These are phyloP conservation scores for Steatocranus sp. DNA, from an alignment of 2,797 vertebrate genomes.

Conservation along the genomic window DNA sequence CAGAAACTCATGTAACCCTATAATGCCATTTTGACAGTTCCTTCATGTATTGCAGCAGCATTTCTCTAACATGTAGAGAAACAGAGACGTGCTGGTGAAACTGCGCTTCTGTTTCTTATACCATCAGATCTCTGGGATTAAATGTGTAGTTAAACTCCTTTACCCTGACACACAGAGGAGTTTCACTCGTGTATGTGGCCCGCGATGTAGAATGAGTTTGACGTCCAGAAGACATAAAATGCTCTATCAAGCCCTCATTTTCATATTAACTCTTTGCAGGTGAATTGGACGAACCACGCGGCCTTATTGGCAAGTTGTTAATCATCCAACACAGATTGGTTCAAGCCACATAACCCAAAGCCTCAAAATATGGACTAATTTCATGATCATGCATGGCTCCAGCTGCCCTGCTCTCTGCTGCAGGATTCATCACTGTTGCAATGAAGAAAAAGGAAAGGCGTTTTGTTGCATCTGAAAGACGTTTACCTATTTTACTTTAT, in stretches of 20 bases:
- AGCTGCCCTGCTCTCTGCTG: neutral
- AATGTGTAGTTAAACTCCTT: neutral
- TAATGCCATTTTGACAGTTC: neutral
- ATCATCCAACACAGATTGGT: neutral
- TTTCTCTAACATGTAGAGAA: neutral
- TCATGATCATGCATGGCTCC: neutral
- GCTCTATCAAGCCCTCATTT: neutral
- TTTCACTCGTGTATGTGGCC: neutral
- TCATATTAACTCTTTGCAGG: neutral
- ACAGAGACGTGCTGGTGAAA: neutral
- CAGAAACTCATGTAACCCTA: neutral
- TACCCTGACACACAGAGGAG: neutral
- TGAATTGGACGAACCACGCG: neutral
- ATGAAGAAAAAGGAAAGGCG: neutral
- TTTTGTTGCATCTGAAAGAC: neutral
- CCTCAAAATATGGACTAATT: neutral
- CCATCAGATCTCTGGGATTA: fast-evolving
- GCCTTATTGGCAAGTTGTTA: neutral
- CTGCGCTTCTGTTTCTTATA: neutral
- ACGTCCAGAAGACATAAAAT: no score
- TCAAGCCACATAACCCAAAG: fast-evolving
- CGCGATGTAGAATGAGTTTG: no score
- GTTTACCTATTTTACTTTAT: neutral
- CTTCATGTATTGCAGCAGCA: neutral
- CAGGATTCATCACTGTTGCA: neutral